phyloP scores from a whole-genome alignment of 1,140 invertebrate species.

The Streblospio benedicti region DNA sequence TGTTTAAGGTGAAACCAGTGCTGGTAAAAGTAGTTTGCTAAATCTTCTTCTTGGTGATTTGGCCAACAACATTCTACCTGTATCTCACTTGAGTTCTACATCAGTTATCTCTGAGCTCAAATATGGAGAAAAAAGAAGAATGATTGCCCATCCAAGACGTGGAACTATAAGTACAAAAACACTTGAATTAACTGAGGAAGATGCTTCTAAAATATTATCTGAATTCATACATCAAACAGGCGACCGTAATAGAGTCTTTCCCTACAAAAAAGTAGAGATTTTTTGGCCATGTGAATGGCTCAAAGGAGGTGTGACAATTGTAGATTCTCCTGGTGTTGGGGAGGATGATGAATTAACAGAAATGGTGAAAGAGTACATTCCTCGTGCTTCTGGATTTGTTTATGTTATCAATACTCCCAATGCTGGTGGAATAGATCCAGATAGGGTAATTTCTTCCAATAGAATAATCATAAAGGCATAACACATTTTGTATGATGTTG shows the following conservation, averaged over 20 bases:
- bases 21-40: constrained; percentile 18
- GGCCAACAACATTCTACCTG: constrained; percentile 28
- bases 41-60: constrained; percentile 29
- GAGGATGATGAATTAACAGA: constrained; percentile 21
- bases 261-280: not conserved
- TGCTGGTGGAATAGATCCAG: constrained; percentile 29
- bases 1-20: constrained; percentile 6
- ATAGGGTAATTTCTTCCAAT: constrained; percentile 28
- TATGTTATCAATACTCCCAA: constrained; percentile 30
- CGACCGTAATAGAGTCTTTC: not conserved
- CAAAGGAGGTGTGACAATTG: constrained; percentile 31
- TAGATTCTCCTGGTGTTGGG: constrained; percentile 34
- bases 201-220: not conserved
- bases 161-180: not conserved
- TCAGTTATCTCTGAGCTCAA: constrained; percentile 31
- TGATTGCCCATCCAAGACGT: not conserved
- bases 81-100: constrained; percentile 24
- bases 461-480: too few relatives aligned
- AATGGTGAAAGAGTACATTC: constrained; percentile 24
- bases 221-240: not conserved
- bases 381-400: constrained; percentile 28
- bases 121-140: too few relatives aligned
- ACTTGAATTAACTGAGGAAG: not conserved
- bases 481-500: too few relatives aligned
- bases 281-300: too few relatives aligned